phyloP scores from a whole-genome alignment of 2,113 vertebrate genomes.

The Mionectes macconnelli region DNA sequence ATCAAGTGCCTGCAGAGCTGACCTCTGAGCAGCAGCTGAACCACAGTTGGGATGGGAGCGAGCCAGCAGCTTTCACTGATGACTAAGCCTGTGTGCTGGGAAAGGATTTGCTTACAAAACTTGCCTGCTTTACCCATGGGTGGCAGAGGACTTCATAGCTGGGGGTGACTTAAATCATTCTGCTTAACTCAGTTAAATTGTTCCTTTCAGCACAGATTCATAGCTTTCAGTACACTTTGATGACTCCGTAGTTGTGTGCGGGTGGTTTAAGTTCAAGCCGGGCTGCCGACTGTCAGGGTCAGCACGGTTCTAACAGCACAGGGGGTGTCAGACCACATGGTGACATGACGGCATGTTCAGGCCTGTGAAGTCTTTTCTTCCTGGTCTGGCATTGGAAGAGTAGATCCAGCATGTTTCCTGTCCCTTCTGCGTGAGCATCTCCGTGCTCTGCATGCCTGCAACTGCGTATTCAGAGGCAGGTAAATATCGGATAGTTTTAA shows the following conservation, averaged over 20 bases:
- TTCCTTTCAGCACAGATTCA: not conserved
- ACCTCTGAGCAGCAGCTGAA: constrained; percentile 39
- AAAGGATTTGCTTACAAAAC: constrained; percentile 44
- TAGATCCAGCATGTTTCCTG: not conserved
- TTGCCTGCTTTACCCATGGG: constrained; percentile 35
- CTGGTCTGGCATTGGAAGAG: not conserved
- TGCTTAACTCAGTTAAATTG: not conserved
- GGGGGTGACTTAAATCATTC: constrained; percentile 13
- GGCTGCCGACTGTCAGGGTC: not conserved
- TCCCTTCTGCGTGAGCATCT: not conserved
- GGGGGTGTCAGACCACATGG: not conserved
- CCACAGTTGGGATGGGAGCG: constrained; percentile 45
- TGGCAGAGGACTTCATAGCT: constrained; percentile 25
- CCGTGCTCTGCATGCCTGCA: not conserved
- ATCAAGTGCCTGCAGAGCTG: constrained; percentile 64
- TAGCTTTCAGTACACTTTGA: not conserved
- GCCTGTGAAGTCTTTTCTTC: not conserved
- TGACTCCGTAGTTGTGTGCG: not conserved
- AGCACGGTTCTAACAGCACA: rapidly evolving
- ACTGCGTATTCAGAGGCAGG: not conserved
- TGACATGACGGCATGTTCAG: rapidly evolving
- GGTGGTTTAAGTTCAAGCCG: not conserved
- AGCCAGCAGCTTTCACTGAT: constrained; percentile 55
- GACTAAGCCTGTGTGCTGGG: constrained; percentile 15
- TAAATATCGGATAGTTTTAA: not conserved